Base-by-base conservation (phyloP, 2,113 vertebrate species). In the Zosterops lateralis region DNA sequence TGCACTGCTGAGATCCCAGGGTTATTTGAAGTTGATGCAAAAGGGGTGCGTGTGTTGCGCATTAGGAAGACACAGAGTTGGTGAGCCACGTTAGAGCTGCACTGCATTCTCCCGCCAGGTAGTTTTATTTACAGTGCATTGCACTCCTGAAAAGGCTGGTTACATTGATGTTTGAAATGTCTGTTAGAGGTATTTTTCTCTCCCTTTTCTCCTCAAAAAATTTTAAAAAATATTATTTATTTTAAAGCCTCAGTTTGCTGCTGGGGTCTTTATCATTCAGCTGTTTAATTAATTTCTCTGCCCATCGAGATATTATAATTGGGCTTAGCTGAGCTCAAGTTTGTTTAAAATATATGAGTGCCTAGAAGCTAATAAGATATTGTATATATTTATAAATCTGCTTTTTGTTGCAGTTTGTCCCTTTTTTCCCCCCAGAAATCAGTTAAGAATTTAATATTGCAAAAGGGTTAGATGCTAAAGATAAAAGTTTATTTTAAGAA, bases 21-120 rank as follows among this genome's bases (percentile, higher is more conserved):
- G 92, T 96, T 97, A 84, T 97, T 98, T 97, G 97, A 98, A 97
- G 97, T 97, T 95, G 95, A 94, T 95, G 97, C 97, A 97, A 70
- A 96, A 97, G 88, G 90, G 78, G 74, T 58, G 87, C 26, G 68
- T 94, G 87, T 96, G 96, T 90, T 97, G 96, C 95, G 68, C 92
- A 90, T 98, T 97, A 97, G 96, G 94, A 96, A 97, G 97, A 94
- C 94, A 90, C 94, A 84, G 79, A 96, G 95, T 96, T 89, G 93
- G 93, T n/a, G 84, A 94, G 89, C 85, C 66, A 40, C 58, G 25
- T 74, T 96, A 91, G 89, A 95, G 94, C 87, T 58, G 20, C 81
- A 15, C 87, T 36, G 81, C 56, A 6, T 90, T 78, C 45, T 12
- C 87, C 90, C 11, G 44, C 95, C 96, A 93, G 93, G 92, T 92